These are phyloP conservation scores for Petrolisthes cinctipes DNA, from an alignment of 2,888 invertebrate species.

Conservation along the genomic window DNA sequence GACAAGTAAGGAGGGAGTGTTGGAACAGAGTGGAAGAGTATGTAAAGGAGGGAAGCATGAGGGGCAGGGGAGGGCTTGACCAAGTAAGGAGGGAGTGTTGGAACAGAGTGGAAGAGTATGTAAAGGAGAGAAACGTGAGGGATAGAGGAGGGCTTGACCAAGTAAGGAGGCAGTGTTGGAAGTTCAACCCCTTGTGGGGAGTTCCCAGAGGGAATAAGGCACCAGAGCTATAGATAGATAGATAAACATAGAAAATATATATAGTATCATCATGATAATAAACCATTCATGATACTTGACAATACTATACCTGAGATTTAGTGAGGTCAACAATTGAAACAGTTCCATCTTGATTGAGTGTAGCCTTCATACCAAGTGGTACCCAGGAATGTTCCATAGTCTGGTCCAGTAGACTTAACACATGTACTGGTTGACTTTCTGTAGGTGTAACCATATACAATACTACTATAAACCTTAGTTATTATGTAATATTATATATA, in stretches of 20 bases:
- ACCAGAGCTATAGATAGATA: background rate
- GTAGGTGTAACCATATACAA: background rate
- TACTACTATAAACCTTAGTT: background rate
- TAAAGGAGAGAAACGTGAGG: no score
- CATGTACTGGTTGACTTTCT: slow-evolving; percentile 36
- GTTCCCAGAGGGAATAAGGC: no score
- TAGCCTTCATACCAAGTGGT: slow-evolving; percentile 57
- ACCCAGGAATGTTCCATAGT: slow-evolving; percentile 65
- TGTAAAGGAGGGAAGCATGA: no score
- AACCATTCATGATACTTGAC: background rate
- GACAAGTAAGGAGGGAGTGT: no score
- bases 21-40: no score
- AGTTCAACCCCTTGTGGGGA: no score
- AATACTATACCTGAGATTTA: slow-evolving; percentile 46
- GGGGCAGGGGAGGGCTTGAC: no score
- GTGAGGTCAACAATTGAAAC: slow-evolving; percentile 52
- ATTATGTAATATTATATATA: background rate
- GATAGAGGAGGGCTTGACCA: no score
- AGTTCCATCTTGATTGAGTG: slow-evolving; percentile 56
- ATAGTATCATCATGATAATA: background rate
- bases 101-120: no score
- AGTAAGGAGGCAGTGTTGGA: no score
- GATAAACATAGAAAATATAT: background rate
- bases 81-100: no score
- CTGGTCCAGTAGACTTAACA: slow-evolving; percentile 55